phyloP scores from a whole-genome alignment of 2,113 vertebrate species.

The Xerus inauris region DNA sequence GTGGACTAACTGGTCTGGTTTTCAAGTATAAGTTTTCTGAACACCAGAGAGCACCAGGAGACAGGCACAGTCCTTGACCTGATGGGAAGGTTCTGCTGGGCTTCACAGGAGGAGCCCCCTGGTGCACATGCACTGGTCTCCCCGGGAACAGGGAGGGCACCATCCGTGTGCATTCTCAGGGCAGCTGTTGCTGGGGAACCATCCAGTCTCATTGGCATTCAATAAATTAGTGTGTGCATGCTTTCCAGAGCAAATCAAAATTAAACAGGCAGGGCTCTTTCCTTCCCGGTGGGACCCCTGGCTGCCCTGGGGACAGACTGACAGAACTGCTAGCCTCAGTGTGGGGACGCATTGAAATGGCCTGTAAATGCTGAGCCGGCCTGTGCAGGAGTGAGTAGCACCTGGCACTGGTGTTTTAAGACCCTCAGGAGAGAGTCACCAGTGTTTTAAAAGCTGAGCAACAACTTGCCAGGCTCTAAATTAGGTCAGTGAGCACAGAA shows the following conservation, averaged over 20 bases:
- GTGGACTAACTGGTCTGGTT: not conserved
- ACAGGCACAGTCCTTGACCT: not conserved
- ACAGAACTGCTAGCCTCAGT: constrained; percentile 75
- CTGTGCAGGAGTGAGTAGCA: constrained; percentile 56
- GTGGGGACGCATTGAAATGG: not conserved
- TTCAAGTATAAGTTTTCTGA: not conserved
- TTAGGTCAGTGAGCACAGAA: constrained; percentile 69
- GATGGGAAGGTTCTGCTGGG: not conserved
- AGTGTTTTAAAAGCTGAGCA: constrained; percentile 71
- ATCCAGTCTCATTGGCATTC: not conserved
- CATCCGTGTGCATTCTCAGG: not conserved
- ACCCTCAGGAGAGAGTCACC: constrained; percentile 65
- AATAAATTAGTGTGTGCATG: constrained; percentile 27
- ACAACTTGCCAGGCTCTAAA: constrained; percentile 70
- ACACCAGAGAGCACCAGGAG: not conserved
- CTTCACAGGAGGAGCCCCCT: not conserved
- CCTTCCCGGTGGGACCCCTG: constrained; percentile 42
- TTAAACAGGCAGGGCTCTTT: constrained; percentile 57
- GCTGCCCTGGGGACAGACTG: constrained; percentile 38
- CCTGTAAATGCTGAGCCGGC: constrained; percentile 64
- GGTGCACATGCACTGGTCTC: not conserved
- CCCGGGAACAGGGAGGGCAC: not conserved
- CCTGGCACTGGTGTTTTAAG: constrained; percentile 65
- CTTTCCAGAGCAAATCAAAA: constrained; percentile 69
- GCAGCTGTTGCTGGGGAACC: constrained; percentile 42